A percentile compares a stretch with the other conserved stretches of the same genome.
Conservation (phyloP, 2,888 invertebrate species). For the Trypoxylon attenuatum region DNA sequence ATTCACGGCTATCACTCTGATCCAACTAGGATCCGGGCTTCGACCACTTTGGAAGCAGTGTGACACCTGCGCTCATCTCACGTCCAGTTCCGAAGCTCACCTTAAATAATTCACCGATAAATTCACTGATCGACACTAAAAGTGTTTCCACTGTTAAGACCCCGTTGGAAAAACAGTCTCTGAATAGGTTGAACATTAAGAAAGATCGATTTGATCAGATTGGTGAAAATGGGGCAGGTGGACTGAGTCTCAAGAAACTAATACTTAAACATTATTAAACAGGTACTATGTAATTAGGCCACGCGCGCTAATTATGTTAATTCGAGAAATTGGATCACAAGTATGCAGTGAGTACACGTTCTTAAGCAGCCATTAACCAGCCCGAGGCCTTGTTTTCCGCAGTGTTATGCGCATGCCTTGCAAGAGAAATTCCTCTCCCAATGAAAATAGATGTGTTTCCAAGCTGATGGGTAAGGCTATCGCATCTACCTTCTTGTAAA, state of each 20-base stretch:
- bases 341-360: not conserved
- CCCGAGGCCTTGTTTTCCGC: not conserved
- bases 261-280: not conserved
- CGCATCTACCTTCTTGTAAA: too few species aligned
- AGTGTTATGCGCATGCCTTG: not conserved
- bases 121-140: too few species aligned
- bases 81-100: too few species aligned
- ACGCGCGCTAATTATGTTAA: conserved; percentile 5
- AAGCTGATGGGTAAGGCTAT: too few species aligned
- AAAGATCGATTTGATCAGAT: too few species aligned
- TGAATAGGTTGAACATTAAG: not conserved
- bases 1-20: conserved; percentile 30
- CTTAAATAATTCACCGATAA: too few species aligned
- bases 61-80: not conserved
- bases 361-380: not conserved
- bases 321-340: conserved; percentile 2
- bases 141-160: too few species aligned
- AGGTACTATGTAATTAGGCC: conserved; percentile 5
- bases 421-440: not conserved
- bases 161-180: not conserved
- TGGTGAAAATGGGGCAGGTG: too few species aligned
- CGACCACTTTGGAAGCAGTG: conserved; percentile 4
- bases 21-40: not conserved
- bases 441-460: not conserved
- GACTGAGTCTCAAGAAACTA: not conserved